phyloP scores from a whole-genome alignment of 2,888 invertebrate genomes.

The Epinotia demarniana region DNA sequence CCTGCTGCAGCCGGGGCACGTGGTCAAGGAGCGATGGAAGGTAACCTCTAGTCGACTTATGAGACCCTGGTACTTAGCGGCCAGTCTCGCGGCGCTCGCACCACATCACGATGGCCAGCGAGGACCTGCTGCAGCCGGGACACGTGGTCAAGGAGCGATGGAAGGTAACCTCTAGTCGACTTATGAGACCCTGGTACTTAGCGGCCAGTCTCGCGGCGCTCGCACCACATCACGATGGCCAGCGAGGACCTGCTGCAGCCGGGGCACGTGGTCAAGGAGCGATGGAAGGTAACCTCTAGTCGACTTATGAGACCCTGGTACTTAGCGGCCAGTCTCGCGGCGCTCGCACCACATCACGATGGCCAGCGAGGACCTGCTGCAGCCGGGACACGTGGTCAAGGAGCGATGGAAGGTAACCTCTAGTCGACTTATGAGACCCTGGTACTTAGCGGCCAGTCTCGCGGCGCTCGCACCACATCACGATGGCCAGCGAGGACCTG shows the following conservation, averaged over 20 bases:
- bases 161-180: conserved; percentile 89
- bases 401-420: too few species aligned
- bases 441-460: too few species aligned
- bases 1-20: conserved; percentile 97
- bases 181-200: neutral
- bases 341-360: too few species aligned
- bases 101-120: conserved; percentile 85
- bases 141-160: conserved; percentile 99
- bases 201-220: too few species aligned
- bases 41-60: conserved; percentile 76
- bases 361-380: too few species aligned
- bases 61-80: neutral
- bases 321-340: neutral
- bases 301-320: neutral
- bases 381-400: too few species aligned
- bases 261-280: too few species aligned
- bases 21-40: conserved; percentile 99
- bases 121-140: conserved; percentile 97
- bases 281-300: conserved; percentile 88
- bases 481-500: too few species aligned
- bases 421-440: too few species aligned
- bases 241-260: conserved; percentile 96
- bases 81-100: too few species aligned
- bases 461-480: too few species aligned
- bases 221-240: conserved; percentile 78